These are phyloP conservation scores for Cephalopholis sonnerati DNA, from an alignment of 2,113 vertebrate species.

Conservation along the genomic window DNA sequence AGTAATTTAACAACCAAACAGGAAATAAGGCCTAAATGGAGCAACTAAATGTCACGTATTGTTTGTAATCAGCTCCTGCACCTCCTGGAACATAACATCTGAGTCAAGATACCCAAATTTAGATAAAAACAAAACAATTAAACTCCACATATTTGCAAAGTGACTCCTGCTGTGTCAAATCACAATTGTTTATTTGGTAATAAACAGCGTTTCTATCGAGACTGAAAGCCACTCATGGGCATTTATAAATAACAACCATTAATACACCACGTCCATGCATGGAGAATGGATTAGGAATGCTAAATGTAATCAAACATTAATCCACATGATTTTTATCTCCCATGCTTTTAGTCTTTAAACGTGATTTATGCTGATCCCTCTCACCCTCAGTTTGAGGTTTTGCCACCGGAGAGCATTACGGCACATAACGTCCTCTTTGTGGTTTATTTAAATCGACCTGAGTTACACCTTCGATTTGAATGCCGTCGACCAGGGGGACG, in stretches of 20 bases:
- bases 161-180: not conserved
- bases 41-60: not conserved
- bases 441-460: not conserved
- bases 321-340: constrained; percentile 42
- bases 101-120: not conserved
- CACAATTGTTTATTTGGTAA: not conserved
- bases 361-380: constrained; percentile 41
- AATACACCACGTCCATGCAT: not conserved
- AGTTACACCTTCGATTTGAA: constrained; percentile 12
- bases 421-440: constrained; percentile 23
- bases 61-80: not conserved
- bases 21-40: not conserved
- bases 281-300: constrained; percentile 46
- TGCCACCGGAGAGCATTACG: not conserved
- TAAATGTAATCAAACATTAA: constrained; percentile 72
- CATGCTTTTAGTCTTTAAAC: constrained; percentile 53
- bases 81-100: not conserved
- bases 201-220: not conserved
- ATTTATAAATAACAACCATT: constrained; percentile 13
- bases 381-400: constrained; percentile 15
- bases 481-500: not conserved
- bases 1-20: not conserved
- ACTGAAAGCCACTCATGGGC: not conserved
- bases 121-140: not conserved
- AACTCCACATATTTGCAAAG: not conserved